Base-by-base conservation (phyloP, 1,140 invertebrate genomes). In the Trigoniulus corallinus region DNA sequence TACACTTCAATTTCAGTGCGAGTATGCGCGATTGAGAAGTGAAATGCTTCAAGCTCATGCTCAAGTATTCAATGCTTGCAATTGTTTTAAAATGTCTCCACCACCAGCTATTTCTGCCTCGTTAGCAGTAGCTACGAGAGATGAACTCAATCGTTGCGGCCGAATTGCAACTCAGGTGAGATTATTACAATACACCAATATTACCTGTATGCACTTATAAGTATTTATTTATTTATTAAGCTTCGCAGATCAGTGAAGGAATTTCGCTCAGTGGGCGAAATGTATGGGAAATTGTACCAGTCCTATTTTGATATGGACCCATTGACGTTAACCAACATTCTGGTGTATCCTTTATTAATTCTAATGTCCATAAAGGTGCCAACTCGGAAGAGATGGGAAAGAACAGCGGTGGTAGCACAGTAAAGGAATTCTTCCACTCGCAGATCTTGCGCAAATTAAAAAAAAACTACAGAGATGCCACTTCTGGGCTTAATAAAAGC, bases 291-390 rank as follows among this genome's bases (percentile, higher is more conserved):
- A 53, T 70, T 95, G 1, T 93, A 92, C 62, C 81, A 89, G 62
- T 84, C 84, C 18, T 84, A 87, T 37, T 96, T 95, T 71, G 88
- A 95, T 73, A 88, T 89, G 10, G 88, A 95, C 71, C 77, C 80
- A 34, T 74, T 77, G 10, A 85, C 85, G n/a, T 65, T 93, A 44
- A 69, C 78, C 27, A 88, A 88, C 59, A 76, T 95, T 49, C 72
- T 74, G 64, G 69, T 78, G 73, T 78, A 78, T 67, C 66, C 64
- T 42, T 37, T 29, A n/a, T n/a, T n/a, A n/a, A n/a, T n/a, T n/a
- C n/a, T n/a, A n/a, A n/a, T n/a, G n/a, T n/a, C n/a, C n/a, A n/a
- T n/a, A n/a, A n/a, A n/a, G n/a, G n/a, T n/a, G n/a, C n/a, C n/a
- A n/a, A n/a, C n/a, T n/a, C n/a, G n/a, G n/a, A n/a, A n/a, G n/a